phyloP scores from a whole-genome alignment of 2,797 vertebrate species.

The Emydoidea blandingii region DNA sequence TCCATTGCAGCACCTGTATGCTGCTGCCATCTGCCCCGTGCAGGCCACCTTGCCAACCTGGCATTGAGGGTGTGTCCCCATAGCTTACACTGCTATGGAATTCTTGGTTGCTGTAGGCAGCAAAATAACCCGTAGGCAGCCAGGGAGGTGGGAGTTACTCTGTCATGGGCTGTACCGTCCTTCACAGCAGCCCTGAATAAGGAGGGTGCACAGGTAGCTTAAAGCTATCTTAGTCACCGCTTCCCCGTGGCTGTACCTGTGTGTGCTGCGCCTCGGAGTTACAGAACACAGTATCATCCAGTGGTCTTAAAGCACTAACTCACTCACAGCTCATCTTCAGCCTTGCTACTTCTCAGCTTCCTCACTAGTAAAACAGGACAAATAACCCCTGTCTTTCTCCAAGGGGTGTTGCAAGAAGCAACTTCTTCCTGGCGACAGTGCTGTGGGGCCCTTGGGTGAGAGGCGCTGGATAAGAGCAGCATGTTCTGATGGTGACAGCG shows the following conservation, averaged over 20 bases:
- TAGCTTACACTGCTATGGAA: background rate
- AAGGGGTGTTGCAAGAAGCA: background rate
- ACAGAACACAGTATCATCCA: background rate
- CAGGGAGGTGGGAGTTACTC: background rate
- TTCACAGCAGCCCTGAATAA: background rate
- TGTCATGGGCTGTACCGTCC: background rate
- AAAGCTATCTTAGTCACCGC: no score
- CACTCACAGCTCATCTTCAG: background rate
- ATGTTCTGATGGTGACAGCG: background rate
- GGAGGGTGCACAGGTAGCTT: accelerated
- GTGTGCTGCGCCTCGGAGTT: background rate
- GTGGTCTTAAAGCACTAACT: background rate
- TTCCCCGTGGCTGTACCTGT: background rate
- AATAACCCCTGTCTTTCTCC: background rate
- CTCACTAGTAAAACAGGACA: background rate
- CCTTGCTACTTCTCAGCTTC: background rate
- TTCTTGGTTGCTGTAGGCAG: background rate
- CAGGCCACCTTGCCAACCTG: background rate
- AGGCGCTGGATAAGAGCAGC: background rate
- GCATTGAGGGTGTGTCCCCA: background rate
- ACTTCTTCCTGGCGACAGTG: background rate
- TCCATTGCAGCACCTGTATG: no score
- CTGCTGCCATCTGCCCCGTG: background rate
- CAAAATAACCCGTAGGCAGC: background rate
- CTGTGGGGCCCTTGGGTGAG: background rate